These are phyloP conservation scores for Tubulanus polymorphus DNA, from an alignment of 2,888 invertebrate species.

Conservation along the genomic window DNA sequence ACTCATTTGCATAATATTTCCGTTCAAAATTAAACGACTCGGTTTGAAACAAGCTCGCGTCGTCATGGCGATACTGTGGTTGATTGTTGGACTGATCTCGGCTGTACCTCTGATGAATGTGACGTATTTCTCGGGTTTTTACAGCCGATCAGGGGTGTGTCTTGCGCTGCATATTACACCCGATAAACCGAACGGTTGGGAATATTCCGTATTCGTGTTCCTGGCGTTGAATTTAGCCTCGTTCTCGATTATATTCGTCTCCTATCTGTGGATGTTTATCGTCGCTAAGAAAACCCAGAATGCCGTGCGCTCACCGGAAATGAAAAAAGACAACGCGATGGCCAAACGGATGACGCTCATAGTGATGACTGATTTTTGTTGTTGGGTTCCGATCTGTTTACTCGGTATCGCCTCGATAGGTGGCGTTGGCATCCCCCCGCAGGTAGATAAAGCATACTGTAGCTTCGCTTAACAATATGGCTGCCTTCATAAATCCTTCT, in stretches of 20 bases:
- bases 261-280: conserved; percentile 57
- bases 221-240: conserved; percentile 56
- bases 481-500: no score
- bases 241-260: conserved; percentile 55
- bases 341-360: conserved; percentile 58
- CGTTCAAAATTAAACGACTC: conserved; percentile 38
- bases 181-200: conserved; percentile 57
- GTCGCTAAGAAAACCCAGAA: conserved; percentile 54
- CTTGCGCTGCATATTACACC: conserved; percentile 58
- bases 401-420: conserved; percentile 56
- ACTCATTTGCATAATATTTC: conserved; percentile 51
- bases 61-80: conserved; percentile 43
- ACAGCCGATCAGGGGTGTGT: conserved; percentile 58
- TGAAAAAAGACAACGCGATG: conserved; percentile 49
- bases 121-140: conserved; percentile 56
- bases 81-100: conserved; percentile 32
- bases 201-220: conserved; percentile 59
- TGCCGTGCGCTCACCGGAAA: conserved; percentile 50
- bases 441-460: no score
- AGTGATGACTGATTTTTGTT: conserved; percentile 57
- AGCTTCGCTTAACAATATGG: no score
- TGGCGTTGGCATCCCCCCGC: conserved; percentile 51
- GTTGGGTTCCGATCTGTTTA: conserved; percentile 58
- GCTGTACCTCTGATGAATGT: conserved; percentile 35
- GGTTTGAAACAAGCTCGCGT: conserved; percentile 37